Base-by-base conservation (phyloP, 2,113 vertebrate genomes). In the Thermophis baileyi region DNA sequence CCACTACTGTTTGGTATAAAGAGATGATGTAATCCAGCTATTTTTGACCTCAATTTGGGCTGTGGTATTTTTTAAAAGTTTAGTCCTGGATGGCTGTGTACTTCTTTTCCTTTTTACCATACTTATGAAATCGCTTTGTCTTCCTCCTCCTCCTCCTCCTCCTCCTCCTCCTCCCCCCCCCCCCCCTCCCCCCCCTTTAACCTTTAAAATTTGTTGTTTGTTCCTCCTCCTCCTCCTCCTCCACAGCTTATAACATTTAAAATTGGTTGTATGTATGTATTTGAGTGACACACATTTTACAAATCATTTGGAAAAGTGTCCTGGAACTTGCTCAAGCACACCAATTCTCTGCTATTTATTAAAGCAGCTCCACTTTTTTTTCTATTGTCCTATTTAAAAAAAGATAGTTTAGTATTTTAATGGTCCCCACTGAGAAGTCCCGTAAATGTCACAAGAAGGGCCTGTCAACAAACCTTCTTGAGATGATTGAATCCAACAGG, bases 21-120 rank as follows among this genome's bases (percentile, higher is more conserved):
- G 51, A 51, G 7, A 93, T 93, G 81, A 93, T 60, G 89, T 53
- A 93, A 87, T 27, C 22, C 47, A 63, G 54, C 92, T 90, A 90
- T 93, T 93, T 85, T 90, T 90, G 90, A 90, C 81, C 54, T 90
- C 46, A 93, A 2, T 24, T 87, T 87, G 90, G 54, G 86, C 89
- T 93, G 47, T 89, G 88, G 44, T 86, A 46, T 25, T 86, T 90
- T 87, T 85, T 6, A 6, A 53, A 54, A 60, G 44, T 24, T 57
- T 63, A 47, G n/a, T 90, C 47, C 69, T 90, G 53, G 35, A 63
- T 87, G 51, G 44, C 22, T 60, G 46, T 63, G 55, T 50, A 47
- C 63, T 30, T 6, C n/a, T 50, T 51, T 60, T 44, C 14, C 88
- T 85, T 86, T 87, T 86, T 30, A 25, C 2, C 44, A 18, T n/a